Evolutionary conservation across 2,113 vertebrate genomes (phyloP), one percentile per base, ranked within the genome.

Genomic region (Elephas maximus): DNA sequence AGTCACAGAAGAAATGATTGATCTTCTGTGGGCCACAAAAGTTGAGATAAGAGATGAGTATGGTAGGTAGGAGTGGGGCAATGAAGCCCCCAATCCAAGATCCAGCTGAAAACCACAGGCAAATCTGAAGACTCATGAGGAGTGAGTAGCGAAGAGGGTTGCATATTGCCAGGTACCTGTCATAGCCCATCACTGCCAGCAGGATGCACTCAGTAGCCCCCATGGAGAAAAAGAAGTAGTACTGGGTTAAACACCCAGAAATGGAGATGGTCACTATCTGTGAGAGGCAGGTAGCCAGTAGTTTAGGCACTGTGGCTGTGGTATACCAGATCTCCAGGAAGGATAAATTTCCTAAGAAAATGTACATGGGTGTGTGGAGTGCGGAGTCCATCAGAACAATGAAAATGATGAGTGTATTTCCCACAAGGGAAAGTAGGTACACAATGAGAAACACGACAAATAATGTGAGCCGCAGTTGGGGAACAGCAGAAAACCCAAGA

Each of bases 1-100:
- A 96, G 67, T 98, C 98, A 79, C 97, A 98, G 48, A 98, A 98
- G 65, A 97, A 96, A 30, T 96, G 95, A 57, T 95, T 37, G 2
- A 37, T 37, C 37, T 37, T 37, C 37, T 37, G 37, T 37, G 37
- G 37, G 37, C 37, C 37, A 37, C 37, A 37, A 37, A 37, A 37
- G 37, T 37, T 37, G 37, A 37, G 37, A 37, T 37, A 37, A 37
- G 37, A 37, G 37, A 37, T 37, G 37, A 37, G 37, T 37, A 37
- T 37, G 37, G 37, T 37, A 37, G 37, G 37, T 37, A 37, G 37
- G 37, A 37, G 37, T 37, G 37, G 37, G 37, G 37, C 37, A 37
- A 37, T 37, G 37, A 37, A 37, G 37, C 37, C 97, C 97, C 94
- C 91, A 8, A 73, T 4, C 95, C 96, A 96, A 4, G 91, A 97